Base-by-base conservation (phyloP, 2,797 vertebrate species). In the Emys orbicularis region DNA sequence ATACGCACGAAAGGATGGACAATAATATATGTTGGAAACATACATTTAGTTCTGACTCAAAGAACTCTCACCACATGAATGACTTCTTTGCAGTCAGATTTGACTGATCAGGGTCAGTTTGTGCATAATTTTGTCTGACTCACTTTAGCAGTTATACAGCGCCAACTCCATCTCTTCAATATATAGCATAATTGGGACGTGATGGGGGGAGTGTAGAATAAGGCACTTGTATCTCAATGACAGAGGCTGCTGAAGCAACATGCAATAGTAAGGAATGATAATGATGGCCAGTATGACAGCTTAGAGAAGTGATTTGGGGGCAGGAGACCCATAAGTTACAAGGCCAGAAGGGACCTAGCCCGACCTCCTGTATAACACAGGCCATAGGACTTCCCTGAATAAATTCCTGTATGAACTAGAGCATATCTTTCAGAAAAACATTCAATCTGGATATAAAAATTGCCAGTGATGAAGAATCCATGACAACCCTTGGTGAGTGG, bases 1-100 rank as follows among this genome's bases (percentile, higher is more conserved):
- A 96, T 56, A 83, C 83, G 95, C 93, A 97, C 81, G 96, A 97
- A 97, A 94, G 92, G 91, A 95, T 59, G 53, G 41, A 41, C 50
- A 91, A 82, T 53, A 81, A 77, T 37, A 29, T 80, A 79, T 5
- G 2, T 94, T 95, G 56, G 41, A 72, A 34, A 76, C 13, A 54
- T 18, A 21, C 41, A 81, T 29, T 56, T 65, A 59, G 27, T 91
- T 94, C 77, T 94, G 95, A 94, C 84, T 97, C 96, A 96, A 65
- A 54, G 47, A 37, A 77, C n/a, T 57, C 91, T 96, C 95, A 96
- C 92, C 87, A 89, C 84, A 87, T 91, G 89, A 92, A 92, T 83
- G 82, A 83, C 72, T 96, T 87, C 37, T 83, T 56, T 93, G 90
- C 83, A 94, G 94, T 97, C 97, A 97, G 74, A 83, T 92, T 91